Percentiles rank a stretch among this genome's conserved stretches.
Conservation (phyloP, 53 echinoderm and acorn worm species). For the Paelopatides confundens region DNA sequence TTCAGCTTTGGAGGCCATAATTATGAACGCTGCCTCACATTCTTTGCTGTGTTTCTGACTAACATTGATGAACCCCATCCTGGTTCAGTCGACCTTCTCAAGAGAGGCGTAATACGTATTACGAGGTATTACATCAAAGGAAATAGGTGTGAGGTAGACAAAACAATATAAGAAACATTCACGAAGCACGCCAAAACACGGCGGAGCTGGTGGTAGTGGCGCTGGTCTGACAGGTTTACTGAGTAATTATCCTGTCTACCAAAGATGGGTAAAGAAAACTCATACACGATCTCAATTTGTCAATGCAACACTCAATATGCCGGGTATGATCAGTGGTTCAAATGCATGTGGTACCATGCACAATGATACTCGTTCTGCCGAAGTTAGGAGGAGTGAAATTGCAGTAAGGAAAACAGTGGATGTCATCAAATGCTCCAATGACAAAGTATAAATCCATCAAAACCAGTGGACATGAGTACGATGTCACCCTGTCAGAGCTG, state of each 20-base stretch:
- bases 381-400: conserved; percentile 35
- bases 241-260: conserved; percentile 57
- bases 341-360: conserved; percentile 36
- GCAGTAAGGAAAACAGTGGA: conserved; percentile 17
- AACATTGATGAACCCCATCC: conserved; percentile 64
- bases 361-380: conserved; percentile 47
- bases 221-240: conserved; percentile 62
- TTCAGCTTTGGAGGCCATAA: conserved; percentile 68
- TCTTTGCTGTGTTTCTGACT: conserved; percentile 22
- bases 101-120: conserved; percentile 48
- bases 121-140: no score
- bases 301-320: conserved; percentile 44
- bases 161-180: conserved; percentile 71
- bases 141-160: conserved; percentile 69
- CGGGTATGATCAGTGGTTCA: conserved; percentile 49
- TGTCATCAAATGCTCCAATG: no score
- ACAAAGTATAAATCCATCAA: no score
- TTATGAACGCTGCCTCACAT: conserved; percentile 56
- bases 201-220: conserved; percentile 57
- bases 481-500: no score
- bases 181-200: conserved; percentile 65
- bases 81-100: conserved; percentile 53
- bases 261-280: conserved; percentile 61
- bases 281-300: conserved; percentile 50
- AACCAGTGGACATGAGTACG: no score